These are phyloP conservation scores for Glaucidium brasilianum DNA, from an alignment of 2,113 vertebrate genomes.

Conservation along the genomic window DNA sequence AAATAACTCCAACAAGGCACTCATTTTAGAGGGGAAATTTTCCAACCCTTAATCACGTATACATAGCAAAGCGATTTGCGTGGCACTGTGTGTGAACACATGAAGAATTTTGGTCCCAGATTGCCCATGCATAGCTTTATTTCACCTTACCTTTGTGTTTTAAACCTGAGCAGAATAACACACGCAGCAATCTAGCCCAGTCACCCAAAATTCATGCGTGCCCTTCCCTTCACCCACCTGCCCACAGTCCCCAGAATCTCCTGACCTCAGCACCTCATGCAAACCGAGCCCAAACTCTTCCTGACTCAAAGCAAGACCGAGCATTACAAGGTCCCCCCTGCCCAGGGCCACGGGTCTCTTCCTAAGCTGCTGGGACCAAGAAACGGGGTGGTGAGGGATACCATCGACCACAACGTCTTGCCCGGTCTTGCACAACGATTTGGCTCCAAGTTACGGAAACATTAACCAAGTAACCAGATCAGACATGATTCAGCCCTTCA, in stretches of 20 bases:
- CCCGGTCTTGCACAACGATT: slow-evolving; percentile 40
- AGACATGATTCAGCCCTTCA: slow-evolving; percentile 67
- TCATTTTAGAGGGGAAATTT: background rate
- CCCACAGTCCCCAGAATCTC: background rate
- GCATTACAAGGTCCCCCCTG: background rate
- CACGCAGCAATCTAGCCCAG: fast-evolving
- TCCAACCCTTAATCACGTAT: background rate
- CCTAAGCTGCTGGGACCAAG: background rate
- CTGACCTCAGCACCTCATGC: background rate
- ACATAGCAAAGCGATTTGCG: background rate
- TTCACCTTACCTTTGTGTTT: background rate
- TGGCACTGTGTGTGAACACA: background rate
- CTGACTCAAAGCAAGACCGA: fast-evolving
- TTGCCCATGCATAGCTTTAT: background rate
- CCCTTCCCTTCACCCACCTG: background rate
- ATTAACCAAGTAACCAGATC: slow-evolving; percentile 41
- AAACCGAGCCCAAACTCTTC: background rate
- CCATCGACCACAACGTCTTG: slow-evolving; percentile 23
- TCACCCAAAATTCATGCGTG: fast-evolving
- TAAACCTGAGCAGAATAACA: background rate
- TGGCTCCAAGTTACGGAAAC: slow-evolving; percentile 58
- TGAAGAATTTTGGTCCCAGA: fast-evolving
- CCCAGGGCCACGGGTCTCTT: background rate
- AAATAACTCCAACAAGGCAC: background rate
- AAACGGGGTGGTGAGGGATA: background rate